A percentile compares a stretch with the other conserved stretches of the same genome.
Evolutionary conservation across 1,140 invertebrate genomes (phyloP).

Genomic region (Sitophilus oryzae): DNA sequence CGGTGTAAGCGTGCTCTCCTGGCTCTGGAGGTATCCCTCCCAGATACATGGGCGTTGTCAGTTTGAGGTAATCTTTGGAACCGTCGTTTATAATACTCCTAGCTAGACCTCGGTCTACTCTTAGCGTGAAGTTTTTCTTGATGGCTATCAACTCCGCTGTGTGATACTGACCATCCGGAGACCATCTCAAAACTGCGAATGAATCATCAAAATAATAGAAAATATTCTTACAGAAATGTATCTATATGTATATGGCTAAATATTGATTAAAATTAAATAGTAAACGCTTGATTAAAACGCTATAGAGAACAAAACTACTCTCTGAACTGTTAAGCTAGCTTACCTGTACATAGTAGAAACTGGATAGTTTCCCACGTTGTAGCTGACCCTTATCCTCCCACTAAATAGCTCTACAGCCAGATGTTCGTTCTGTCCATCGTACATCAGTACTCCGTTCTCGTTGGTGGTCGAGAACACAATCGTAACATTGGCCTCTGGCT

Average conservation of each 20-base stretch:
- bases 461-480: slow-evolving; percentile 87
- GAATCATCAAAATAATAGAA: too few relatives aligned
- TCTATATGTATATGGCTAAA: too few relatives aligned
- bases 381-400: slow-evolving; percentile 87
- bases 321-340: not conserved
- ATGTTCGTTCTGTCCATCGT: slow-evolving; percentile 84
- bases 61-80: slow-evolving; percentile 76
- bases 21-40: slow-evolving; percentile 83
- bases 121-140: slow-evolving; percentile 92
- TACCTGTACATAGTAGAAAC: slow-evolving; percentile 96
- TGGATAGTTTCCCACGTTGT: slow-evolving; percentile 96
- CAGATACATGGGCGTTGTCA: slow-evolving; percentile 82
- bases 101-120: slow-evolving; percentile 78
- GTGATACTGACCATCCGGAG: slow-evolving; percentile 80
- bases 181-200: slow-evolving; percentile 76
- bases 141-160: slow-evolving; percentile 81
- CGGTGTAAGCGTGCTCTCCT: slow-evolving; percentile 76
- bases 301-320: not conserved
- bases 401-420: slow-evolving; percentile 93
- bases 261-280: too few relatives aligned
- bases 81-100: slow-evolving; percentile 94
- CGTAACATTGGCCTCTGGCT: slow-evolving; percentile 89
- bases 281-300: too few relatives aligned
- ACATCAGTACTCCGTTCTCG: slow-evolving; percentile 85
- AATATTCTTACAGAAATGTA: too few relatives aligned